These are phyloP conservation scores for Irena cyanogastra DNA, from an alignment of 2,113 vertebrate species.

Conservation along the genomic window DNA sequence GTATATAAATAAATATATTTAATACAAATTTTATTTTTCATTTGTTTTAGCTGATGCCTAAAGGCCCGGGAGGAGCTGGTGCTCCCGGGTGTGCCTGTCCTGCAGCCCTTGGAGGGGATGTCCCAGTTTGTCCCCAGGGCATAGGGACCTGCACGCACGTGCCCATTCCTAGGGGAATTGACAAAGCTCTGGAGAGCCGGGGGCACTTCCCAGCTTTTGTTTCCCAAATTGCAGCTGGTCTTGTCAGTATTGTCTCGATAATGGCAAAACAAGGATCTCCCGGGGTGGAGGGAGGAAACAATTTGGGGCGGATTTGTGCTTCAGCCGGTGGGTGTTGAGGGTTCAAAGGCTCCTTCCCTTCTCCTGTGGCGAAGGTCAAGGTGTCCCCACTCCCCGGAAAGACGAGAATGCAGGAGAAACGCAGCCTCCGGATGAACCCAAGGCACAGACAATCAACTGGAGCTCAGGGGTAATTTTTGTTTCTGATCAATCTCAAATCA, in stretches of 20 bases:
- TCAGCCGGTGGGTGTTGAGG: not conserved
- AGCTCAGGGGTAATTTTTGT: slow-evolving; percentile 50
- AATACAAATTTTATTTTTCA: not conserved
- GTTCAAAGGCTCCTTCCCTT: not conserved
- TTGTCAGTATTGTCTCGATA: not conserved
- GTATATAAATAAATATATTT: not conserved
- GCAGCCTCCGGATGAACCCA: slow-evolving; percentile 42
- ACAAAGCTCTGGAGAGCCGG: not conserved
- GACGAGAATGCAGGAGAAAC: not conserved
- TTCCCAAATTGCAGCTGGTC: not conserved
- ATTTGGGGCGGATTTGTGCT: not conserved
- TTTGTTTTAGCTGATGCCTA: not conserved
- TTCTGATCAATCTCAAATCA: slow-evolving; percentile 64
- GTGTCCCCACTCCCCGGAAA: not conserved
- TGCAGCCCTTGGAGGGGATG: not conserved
- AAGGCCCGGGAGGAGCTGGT: rapidly evolving
- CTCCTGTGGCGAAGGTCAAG: not conserved
- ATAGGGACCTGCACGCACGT: rapidly evolving
- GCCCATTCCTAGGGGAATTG: not conserved
- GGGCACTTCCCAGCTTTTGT: not conserved
- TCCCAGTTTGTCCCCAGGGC: not conserved
- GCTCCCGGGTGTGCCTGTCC: rapidly evolving
- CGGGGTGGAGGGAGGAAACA: not conserved
- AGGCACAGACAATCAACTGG: slow-evolving; percentile 44
- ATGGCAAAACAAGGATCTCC: not conserved